Base-by-base conservation (phyloP, 2,113 vertebrate genomes). In the Mesembrinibis cayennensis region DNA sequence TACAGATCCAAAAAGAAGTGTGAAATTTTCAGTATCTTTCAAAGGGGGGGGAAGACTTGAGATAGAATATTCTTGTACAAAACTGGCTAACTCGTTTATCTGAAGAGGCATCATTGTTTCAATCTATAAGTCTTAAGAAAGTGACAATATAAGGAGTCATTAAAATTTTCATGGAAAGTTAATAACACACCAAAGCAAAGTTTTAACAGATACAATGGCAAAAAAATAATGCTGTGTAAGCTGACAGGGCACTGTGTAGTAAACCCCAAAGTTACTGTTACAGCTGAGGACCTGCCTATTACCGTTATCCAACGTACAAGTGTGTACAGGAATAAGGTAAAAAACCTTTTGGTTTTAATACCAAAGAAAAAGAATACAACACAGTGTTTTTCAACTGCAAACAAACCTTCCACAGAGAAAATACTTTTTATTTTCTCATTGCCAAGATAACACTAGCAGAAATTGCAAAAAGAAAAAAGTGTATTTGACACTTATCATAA, bases 271-370 rank as follows among this genome's bases (percentile, higher is more conserved):
- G 38, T 29, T 14, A 19, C 19, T 32, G 34, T 20, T n/a, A 29
- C 29, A 66, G 67, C 61, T 2, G 10, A 55, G 56, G 15, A 27
- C 50, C 61, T 59, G 36, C 29, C 21, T 11, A 5, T 21, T 45
- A 15, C 23, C 23, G 6, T 11, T 8, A 38, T 6, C 40, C 56
- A 40, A n/a, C 0, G 0, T 1, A 29, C 27, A 29, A 11, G 29
- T 7, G 38, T 6, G 26, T 6, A 18, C 19, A 59, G 79, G 62
- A 84, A n/a, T 23, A 59, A 58, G 19, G 25, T 19, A 44, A 59
- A 90, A 72, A 15, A 17, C 8, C 18, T 78, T 27, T 10, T 8
- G 22, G 9, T 34, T n/a, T 1, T 3, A 49, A 19, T 50, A 44
- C 38, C 42, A 52, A n/a, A n/a, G 47, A 36, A 70, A 73, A 38